Evolutionary conservation across 2,113 vertebrate species (phyloP), one percentile per base, ranked within the genome.

Genomic region (Amia ocellicauda): DNA sequence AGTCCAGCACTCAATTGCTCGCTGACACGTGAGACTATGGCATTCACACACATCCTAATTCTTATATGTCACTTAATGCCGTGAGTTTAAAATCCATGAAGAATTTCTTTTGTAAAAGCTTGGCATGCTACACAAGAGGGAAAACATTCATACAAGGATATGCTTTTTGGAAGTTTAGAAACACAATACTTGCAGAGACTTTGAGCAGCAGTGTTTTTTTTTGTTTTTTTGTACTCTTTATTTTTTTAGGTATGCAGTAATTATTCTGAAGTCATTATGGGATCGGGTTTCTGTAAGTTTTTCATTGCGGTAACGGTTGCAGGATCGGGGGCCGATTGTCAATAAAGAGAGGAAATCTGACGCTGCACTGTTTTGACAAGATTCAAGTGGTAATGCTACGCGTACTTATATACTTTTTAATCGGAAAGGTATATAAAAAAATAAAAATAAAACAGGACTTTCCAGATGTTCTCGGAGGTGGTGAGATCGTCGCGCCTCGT

Each of bases 241-340:
- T n/a, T n/a, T 65, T 65, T 28, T 31, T 36, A 58, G 71, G 69
- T 70, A 74, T 58, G 31, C 69, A 74, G 75, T 87, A 82, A 84
- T 85, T 86, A 82, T 76, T 76, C 72, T 66, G 69, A 71, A 72
- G 75, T 86, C 82, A 85, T 86, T 84, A 85, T 76, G 71, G 72
- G 78, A 78, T 85, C 72, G 36, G 41, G 58, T 83, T 83, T 74
- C 81, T 68, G 64, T 60, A 13, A 80, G 76, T 77, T 73, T 68
- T 77, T 83, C 75, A 75, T 69, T 71, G 82, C 51, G 76, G 76
- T 73, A 73, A 76, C 42, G 51, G 64, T 85, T 70, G 80, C 82
- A 82, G 74, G 77, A 83, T 79, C 77, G 52, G 69, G 73, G 43
- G 77, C 52, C 74, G 77, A 74, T 74, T 73, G 71, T 82, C 74